Conservation (phyloP, 2,888 invertebrate species). For the Aromia moschata region DNA sequence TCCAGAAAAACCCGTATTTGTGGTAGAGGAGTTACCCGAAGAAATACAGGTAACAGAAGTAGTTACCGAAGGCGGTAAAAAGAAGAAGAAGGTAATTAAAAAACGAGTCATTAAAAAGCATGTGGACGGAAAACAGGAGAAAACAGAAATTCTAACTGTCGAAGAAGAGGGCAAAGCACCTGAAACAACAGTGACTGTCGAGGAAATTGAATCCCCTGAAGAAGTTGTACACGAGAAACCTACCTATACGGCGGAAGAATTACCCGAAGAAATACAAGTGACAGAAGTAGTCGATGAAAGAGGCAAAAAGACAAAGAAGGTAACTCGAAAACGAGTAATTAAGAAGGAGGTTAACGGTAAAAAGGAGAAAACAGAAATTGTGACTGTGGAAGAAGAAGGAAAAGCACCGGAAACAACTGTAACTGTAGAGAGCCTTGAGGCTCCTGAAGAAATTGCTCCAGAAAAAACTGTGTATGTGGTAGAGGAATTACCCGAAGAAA, state of each 20-base stretch:
- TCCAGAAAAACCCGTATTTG: constrained; percentile 41
- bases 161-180: constrained; percentile 51
- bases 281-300: constrained; percentile 36
- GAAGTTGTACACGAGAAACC: constrained; percentile 32
- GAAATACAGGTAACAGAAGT: constrained; percentile 44
- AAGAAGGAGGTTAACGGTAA: constrained; percentile 50
- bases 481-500: constrained; percentile 45
- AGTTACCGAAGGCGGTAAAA: constrained; percentile 43
- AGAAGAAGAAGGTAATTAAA: constrained; percentile 49
- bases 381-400: constrained; percentile 58
- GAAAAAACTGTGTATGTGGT: constrained; percentile 39
- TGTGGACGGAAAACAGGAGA: constrained; percentile 51
- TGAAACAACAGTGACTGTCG: constrained; percentile 52
- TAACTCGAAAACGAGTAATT: constrained; percentile 52
- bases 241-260: constrained; percentile 48
- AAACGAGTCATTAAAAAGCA: constrained; percentile 54
- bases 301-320: constrained; percentile 47
- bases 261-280: constrained; percentile 49
- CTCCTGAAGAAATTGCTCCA: constrained; percentile 44
- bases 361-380: constrained; percentile 47
- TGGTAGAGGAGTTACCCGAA: constrained; percentile 19
- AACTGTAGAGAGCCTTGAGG: constrained; percentile 43
- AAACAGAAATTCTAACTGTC: constrained; percentile 40
- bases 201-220: constrained; percentile 36
- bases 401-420: constrained; percentile 48